Evolutionary conservation across 2,888 invertebrate species (phyloP).

Genomic region (Macrosoma leucophasiata): DNA sequence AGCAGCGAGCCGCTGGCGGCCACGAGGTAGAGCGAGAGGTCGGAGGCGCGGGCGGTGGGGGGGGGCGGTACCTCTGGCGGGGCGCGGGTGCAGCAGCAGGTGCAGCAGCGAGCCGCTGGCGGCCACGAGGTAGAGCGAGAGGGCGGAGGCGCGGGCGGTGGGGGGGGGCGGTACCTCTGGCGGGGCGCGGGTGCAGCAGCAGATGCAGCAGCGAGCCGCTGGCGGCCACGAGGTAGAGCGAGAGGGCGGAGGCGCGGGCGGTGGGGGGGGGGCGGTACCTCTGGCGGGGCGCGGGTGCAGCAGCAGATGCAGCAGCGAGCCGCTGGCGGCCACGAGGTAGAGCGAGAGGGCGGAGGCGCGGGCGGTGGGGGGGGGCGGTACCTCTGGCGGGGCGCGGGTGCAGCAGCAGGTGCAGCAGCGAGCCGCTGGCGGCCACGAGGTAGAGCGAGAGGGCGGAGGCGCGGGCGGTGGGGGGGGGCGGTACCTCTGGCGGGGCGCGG

Average conservation of each 20-base stretch:
- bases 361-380: too few species aligned
- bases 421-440: constrained; percentile 91
- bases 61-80: too few species aligned
- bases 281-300: constrained; percentile 83
- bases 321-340: constrained; percentile 92
- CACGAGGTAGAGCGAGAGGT: constrained; percentile 40
- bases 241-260: too few species aligned
- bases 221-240: constrained; percentile 93
- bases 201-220: constrained; percentile 92
- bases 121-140: constrained; percentile 93
- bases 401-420: constrained; percentile 90
- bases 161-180: too few species aligned
- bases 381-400: constrained; percentile 80
- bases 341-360: constrained; percentile 91
- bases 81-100: constrained; percentile 88
- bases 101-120: constrained; percentile 92
- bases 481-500: constrained; percentile 78
- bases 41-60: too few species aligned
- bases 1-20: constrained; percentile 90
- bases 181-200: constrained; percentile 85
- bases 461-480: too few species aligned
- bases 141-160: too few species aligned
- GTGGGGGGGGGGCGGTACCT: too few species aligned
- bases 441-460: constrained; percentile 92
- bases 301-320: constrained; percentile 90